These are phyloP conservation scores for Microtus montanus DNA, from an alignment of 2,113 vertebrate species.

Conservation along the genomic window DNA sequence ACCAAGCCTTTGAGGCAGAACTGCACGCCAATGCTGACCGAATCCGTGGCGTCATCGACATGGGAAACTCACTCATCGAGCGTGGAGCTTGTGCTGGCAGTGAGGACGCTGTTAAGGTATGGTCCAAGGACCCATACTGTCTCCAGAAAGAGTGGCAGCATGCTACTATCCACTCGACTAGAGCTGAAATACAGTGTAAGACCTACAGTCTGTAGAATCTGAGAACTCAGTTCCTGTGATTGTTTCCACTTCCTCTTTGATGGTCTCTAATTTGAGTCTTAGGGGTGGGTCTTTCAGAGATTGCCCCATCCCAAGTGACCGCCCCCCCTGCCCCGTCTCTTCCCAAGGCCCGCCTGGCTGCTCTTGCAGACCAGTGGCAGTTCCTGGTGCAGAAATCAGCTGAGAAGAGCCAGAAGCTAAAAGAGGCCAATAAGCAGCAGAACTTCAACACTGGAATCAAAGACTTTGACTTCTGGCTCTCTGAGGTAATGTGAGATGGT, in stretches of 20 bases:
- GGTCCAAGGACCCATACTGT: too few relatives aligned
- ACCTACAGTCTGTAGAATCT: not conserved
- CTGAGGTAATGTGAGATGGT: constrained; percentile 88
- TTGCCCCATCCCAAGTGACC: not conserved
- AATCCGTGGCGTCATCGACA: constrained; percentile 96
- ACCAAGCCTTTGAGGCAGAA: constrained; percentile 98
- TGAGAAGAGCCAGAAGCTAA: constrained; percentile 99
- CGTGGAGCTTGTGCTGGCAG: constrained; percentile 97
- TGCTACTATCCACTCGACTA: too few relatives aligned
- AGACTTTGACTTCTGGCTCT: constrained; percentile 99
- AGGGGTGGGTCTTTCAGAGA: fast-evolving
- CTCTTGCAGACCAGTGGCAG: constrained; percentile 98
- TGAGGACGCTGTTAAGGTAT: constrained; percentile 97
- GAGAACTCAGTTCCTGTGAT: not conserved
- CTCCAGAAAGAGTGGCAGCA: not conserved
- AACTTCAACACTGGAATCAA: constrained; percentile 99
- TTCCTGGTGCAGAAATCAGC: constrained; percentile 98
- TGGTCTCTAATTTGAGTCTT: not conserved
- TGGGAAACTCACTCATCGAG: constrained; percentile 96
- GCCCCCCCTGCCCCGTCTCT: not conserved
- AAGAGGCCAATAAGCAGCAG: constrained; percentile 99
- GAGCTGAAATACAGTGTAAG: not conserved
- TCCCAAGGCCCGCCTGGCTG: constrained; percentile 90
- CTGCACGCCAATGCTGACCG: constrained; percentile 97
- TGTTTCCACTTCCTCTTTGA: not conserved